These are phyloP conservation scores for Ochropleura plecta DNA, from an alignment of 2,888 invertebrate genomes.

Conservation along the genomic window DNA sequence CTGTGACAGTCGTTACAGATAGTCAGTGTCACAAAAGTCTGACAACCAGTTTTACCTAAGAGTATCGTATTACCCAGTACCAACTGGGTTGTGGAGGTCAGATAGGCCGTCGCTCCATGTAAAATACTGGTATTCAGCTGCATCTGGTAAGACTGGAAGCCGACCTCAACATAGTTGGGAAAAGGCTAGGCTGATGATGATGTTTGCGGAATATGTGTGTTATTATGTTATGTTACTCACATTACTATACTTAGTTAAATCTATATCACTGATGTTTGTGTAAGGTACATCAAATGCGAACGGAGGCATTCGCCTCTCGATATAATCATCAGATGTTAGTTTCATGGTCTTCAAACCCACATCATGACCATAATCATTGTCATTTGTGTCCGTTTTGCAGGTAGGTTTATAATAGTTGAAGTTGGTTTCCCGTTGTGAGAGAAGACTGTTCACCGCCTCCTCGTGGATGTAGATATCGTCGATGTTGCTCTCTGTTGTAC, in stretches of 20 bases:
- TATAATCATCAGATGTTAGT: conserved; percentile 84
- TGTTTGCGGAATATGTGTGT: too few relatives aligned
- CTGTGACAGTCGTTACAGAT: too few relatives aligned
- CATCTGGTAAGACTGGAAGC: too few relatives aligned
- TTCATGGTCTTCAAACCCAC: conserved; percentile 76
- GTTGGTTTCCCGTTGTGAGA: conserved; percentile 48
- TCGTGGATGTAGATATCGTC: conserved; percentile 79
- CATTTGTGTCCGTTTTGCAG: conserved; percentile 62
- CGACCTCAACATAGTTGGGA: too few relatives aligned
- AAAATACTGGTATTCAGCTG: too few relatives aligned
- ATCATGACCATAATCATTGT: conserved; percentile 66
- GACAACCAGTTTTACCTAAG: too few relatives aligned
- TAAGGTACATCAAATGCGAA: conserved; percentile 74
- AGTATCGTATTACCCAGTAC: too few relatives aligned
- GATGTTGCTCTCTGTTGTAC: conserved; percentile 74
- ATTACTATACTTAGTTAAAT: conserved; percentile 80
- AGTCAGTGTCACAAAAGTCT: too few relatives aligned
- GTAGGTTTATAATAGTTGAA: conserved; percentile 57
- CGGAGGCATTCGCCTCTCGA: conserved; percentile 77
- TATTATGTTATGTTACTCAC: conserved; percentile 70
- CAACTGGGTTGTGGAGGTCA: too few relatives aligned
- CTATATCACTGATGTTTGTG: conserved; percentile 80
- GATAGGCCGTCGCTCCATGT: too few relatives aligned
- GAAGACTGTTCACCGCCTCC: conserved; percentile 21
- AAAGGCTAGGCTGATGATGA: too few relatives aligned